Evolutionary conservation across 2,113 vertebrate species (phyloP).

Genomic region (Coracopsis vasa): DNA sequence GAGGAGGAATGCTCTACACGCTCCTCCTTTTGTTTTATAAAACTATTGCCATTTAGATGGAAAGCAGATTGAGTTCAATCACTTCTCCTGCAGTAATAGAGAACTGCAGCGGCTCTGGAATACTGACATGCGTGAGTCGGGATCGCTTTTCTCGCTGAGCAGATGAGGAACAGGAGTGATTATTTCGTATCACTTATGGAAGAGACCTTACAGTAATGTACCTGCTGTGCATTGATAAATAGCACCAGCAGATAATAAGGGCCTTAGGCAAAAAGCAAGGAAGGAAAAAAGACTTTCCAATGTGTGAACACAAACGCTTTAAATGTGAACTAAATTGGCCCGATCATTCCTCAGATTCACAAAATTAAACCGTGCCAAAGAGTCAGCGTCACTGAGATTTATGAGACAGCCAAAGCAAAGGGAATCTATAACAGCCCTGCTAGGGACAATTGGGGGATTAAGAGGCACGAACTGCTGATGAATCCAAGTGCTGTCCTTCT

Average conservation of each 20-base stretch:
- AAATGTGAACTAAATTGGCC: slow-evolving; percentile 57
- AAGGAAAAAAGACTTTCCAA: slow-evolving; percentile 13
- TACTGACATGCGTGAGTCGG: not conserved
- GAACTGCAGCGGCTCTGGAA: not conserved
- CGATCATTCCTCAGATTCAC: slow-evolving; percentile 52
- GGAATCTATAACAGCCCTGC: not conserved
- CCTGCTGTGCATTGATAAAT: slow-evolving; percentile 51
- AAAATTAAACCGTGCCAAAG: slow-evolving; percentile 48
- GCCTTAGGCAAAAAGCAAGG: slow-evolving; percentile 7
- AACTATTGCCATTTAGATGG: not conserved
- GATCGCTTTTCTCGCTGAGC: slow-evolving; percentile 14
- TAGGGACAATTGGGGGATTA: not conserved
- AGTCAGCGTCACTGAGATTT: slow-evolving; percentile 39
- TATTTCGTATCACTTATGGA: not conserved
- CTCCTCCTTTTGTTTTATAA: not conserved
- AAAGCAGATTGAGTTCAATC: slow-evolving; percentile 34
- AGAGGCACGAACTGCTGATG: not conserved
- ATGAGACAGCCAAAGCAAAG: slow-evolving; percentile 19
- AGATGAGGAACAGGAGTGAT: slow-evolving; percentile 32
- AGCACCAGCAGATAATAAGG: slow-evolving; percentile 43
- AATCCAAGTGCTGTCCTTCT: not conserved
- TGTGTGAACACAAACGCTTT: slow-evolving; percentile 47
- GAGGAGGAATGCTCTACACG: not conserved
- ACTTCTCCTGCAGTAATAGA: slow-evolving; percentile 1
- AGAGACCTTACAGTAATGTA: slow-evolving; percentile 25